Base-by-base conservation (phyloP, 30 jellyfish, hydroid and myxozoan species). In the Cassiopea andromeda region DNA sequence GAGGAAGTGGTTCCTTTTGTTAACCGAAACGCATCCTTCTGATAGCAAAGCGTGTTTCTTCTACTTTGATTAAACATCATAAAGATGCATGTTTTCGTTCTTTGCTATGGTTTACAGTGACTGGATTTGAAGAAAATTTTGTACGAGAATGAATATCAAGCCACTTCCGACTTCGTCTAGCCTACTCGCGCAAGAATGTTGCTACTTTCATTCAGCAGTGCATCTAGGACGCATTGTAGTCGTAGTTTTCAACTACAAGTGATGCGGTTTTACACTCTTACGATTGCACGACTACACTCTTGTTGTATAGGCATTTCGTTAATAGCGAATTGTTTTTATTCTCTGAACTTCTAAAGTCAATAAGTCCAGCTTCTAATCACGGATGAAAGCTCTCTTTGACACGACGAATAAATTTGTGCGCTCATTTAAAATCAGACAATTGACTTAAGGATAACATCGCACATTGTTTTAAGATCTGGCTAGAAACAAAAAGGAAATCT, bases 371-470 rank as follows among this genome's bases (percentile, higher is more conserved):
- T 69, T 38, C 59, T 18, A 69, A 83, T 8, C 78, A 69, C 74
- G 81, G 81, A 68, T 83, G 84, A 83, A 83, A 83, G 91, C 84
- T 60, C 60, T 83, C 77, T 83, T 70, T 82, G 90, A 82, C 83
- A 83, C 18, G 60, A 78, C 70, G 91, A 70, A 48, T 47, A 83
- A 83, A 71, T 16, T 82, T 83, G 72, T 83, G 73, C 91, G 46
- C 84, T 69, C 84, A 69, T 83, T 69, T 83, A 8, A 47, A 71
- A 83, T 46, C 19, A 83, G 77, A 83, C 83, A 83, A 83, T 83
- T 83, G 91, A 83, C 91, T 83, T 83, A 60, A 7, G 85, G 91
- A 83, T 83, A 72, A 66, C 46, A 46, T n/a, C 67, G 43, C 84
- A 0, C 82, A 64, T 83, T 83, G 91, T 83, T 43, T 70, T 18